Evolutionary conservation across 2,113 vertebrate genomes (phyloP), one percentile per base, ranked within the genome.

Genomic region (Poecile atricapillus): DNA sequence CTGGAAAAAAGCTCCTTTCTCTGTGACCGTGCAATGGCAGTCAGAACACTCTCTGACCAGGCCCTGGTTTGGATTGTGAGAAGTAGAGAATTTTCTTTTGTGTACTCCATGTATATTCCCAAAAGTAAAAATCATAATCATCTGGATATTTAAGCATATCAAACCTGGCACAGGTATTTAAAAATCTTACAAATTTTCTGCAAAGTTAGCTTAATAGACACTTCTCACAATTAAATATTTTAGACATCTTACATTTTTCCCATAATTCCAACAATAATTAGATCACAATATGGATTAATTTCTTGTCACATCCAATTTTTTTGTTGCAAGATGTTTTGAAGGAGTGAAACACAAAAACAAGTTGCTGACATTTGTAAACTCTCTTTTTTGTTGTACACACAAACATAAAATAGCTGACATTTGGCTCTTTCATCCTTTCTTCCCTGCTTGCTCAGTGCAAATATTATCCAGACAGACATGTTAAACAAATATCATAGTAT

Each of bases 231-330:
- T 94, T 98, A 98, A 98, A 68, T 97, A 96, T 94, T 97, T 97
- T 78, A 94, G 97, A 97, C 97, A 97, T 67, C 94, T 96, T 96
- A 97, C 75, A 84, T 91, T 97, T 97, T 92, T n/a, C 78, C 93
- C 95, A 92, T 96, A 96, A 97, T 97, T 97, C 93, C 92, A 98
- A 87, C 70, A 95, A 96, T 97, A 97, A 97, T 98, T 98, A 97
- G 86, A 96, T 96, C 95, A 97, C 94, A 96, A 96, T 96, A 76
- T 96, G 64, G 93, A 97, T 98, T 98, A 98, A 98, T 98, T 97
- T 97, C 94, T 97, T 97, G 97, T 98, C 98, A 98, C 87, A 97
- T 97, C 91, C 87, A 96, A 97, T 98, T 97, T 97, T 97, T 97
- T 94, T 94, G 83, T 90, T 67, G 83, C 84, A 96, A 95, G 70